These are phyloP conservation scores for Globodera rostochiensis DNA, from an alignment of 1,140 invertebrate genomes.

Conservation along the genomic window DNA sequence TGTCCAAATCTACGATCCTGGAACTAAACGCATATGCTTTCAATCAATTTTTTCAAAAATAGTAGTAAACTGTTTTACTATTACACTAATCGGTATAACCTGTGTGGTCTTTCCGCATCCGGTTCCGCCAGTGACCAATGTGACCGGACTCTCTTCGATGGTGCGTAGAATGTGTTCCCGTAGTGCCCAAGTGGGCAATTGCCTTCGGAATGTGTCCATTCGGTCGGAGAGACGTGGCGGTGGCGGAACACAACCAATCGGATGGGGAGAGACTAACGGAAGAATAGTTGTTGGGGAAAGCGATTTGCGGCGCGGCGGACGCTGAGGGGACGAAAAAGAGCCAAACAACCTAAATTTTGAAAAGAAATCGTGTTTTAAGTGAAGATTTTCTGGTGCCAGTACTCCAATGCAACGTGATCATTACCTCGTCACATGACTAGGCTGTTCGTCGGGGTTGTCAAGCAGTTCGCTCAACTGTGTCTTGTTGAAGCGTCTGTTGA, in stretches of 20 bases:
- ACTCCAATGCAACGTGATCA: too few relatives aligned
- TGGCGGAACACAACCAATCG: not conserved
- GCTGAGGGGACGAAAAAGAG: not conserved
- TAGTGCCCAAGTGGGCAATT: not conserved
- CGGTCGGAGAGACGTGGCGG: not conserved
- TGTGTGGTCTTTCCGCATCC: conserved; percentile 89
- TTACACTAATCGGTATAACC: conserved; percentile 30
- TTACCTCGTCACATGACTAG: conserved; percentile 46
- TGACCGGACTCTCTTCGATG: conserved; percentile 1
- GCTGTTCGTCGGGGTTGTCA: conserved; percentile 70
- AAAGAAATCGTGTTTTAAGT: too few relatives aligned
- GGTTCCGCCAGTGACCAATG: conserved; percentile 73
- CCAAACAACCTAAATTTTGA: not conserved
- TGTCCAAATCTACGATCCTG: conserved; percentile 7
- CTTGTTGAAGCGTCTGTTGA: not conserved
- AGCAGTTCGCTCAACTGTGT: not conserved
- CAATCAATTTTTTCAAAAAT: conserved; percentile 65
- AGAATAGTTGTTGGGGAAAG: too few relatives aligned
- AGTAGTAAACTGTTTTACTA: not conserved
- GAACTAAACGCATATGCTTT: conserved; percentile 1
- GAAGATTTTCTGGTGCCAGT: too few relatives aligned
- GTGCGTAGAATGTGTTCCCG: not conserved
- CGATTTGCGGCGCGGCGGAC: not conserved
- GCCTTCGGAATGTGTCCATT: not conserved
- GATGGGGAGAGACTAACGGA: too few relatives aligned